phyloP scores from a whole-genome alignment of 2,888 invertebrate genomes.

The Hanleya hanleyi region DNA sequence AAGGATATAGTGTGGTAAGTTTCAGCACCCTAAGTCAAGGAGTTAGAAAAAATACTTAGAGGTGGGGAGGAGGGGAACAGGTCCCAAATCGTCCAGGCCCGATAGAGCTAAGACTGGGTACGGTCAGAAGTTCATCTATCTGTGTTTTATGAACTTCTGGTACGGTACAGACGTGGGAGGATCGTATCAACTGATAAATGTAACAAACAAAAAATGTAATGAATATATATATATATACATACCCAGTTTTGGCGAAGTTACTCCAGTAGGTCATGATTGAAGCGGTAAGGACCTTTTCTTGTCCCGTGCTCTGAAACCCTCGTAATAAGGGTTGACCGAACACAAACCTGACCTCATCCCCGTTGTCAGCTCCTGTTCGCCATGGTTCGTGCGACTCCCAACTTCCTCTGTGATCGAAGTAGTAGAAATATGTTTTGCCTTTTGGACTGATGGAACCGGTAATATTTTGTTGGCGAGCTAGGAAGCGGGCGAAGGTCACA shows the following conservation, averaged over 20 bases:
- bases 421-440: slow-evolving; percentile 8
- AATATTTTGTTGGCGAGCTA: not conserved
- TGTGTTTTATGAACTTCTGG: too few species aligned
- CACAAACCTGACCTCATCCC: slow-evolving; percentile 2
- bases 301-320: not conserved
- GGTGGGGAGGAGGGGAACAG: too few species aligned
- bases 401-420: slow-evolving; percentile 10
- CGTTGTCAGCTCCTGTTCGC: not conserved
- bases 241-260: slow-evolving; percentile 16
- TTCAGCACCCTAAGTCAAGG: too few species aligned
- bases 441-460: not conserved
- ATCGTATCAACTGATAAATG: too few species aligned
- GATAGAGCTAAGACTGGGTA: too few species aligned
- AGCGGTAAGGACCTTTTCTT: not conserved
- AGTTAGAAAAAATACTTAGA: too few species aligned
- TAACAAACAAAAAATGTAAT: too few species aligned
- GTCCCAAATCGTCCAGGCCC: too few species aligned
- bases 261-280: slow-evolving; percentile 8
- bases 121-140: too few species aligned
- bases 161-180: too few species aligned
- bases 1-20: too few species aligned
- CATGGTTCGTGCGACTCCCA: slow-evolving; percentile 3
- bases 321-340: not conserved
- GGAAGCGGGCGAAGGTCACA: not conserved
- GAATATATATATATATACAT: too few species aligned